Evolutionary conservation across 2,888 invertebrate species (phyloP).

Genomic region (Epicampocera succincta): DNA sequence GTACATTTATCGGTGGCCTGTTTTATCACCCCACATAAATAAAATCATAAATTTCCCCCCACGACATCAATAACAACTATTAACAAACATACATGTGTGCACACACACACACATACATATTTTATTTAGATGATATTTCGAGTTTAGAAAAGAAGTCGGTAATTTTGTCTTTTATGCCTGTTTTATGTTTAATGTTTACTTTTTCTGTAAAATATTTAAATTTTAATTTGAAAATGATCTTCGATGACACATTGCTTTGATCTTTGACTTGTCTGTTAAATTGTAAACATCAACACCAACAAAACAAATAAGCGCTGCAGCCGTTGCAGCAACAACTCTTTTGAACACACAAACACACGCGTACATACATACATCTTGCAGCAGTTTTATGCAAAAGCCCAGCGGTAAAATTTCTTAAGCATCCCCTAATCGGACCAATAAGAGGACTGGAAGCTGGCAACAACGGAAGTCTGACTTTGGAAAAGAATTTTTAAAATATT

Average conservation of each 20-base stretch:
- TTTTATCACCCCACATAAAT: no score
- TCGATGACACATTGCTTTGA: conserved; percentile 61
- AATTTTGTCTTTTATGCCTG: conserved; percentile 11
- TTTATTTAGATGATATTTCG: neutral
- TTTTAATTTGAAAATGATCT: conserved; percentile 57
- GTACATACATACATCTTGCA: neutral
- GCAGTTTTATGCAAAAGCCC: no score
- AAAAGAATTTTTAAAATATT: no score
- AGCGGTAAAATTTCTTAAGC: no score
- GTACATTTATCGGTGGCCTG: no score
- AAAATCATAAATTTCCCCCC: no score
- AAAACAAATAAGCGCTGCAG: conserved; percentile 32
- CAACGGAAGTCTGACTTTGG: no score
- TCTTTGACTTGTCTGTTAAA: conserved; percentile 59
- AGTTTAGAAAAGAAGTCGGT: neutral
- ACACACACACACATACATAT: neutral
- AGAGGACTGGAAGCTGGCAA: no score
- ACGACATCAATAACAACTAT: no score
- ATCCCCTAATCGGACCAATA: no score
- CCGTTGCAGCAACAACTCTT: neutral
- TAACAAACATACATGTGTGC: no score
- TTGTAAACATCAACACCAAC: conserved; percentile 55
- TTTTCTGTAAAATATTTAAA: conserved; percentile 25
- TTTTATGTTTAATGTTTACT: conserved; percentile 34
- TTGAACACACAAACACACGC: neutral